phyloP scores from a whole-genome alignment of 2,113 vertebrate species.

The Apteryx owenii region DNA sequence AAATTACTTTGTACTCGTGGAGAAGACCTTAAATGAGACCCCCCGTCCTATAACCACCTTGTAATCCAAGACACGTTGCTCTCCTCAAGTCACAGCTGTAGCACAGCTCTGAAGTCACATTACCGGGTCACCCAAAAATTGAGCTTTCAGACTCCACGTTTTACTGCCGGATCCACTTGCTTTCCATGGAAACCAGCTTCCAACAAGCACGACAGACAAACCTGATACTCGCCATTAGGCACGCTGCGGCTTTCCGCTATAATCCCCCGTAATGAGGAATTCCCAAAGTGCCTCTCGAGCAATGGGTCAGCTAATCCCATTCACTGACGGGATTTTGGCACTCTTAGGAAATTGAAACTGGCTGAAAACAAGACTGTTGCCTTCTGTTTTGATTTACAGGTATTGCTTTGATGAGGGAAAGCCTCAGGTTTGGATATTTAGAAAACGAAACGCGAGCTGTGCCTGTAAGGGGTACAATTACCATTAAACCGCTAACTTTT shows the following conservation, averaged over 20 bases:
- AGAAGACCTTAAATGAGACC: background rate
- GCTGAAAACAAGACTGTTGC: background rate
- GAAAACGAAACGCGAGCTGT: background rate
- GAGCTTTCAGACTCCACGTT: background rate
- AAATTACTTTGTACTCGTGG: background rate
- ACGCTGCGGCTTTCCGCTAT: background rate
- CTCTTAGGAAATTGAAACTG: background rate
- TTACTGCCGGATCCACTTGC: background rate
- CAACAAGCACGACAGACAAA: background rate
- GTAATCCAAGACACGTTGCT: background rate
- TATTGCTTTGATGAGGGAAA: background rate
- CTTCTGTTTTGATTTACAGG: background rate
- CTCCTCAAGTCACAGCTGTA: accelerated
- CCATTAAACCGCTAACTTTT: background rate
- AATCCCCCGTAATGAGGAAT: background rate
- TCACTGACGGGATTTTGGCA: background rate
- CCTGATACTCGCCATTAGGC: background rate
- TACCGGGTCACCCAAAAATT: accelerated
- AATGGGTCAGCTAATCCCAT: constrained; percentile 11
- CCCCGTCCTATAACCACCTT: background rate
- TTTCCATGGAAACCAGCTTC: background rate
- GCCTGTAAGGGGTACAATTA: background rate
- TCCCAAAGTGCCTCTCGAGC: background rate
- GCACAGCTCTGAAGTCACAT: background rate
- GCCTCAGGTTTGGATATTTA: background rate